Conservation (phyloP, 2,888 invertebrate species). For the Cheiracanthium punctorium region DNA sequence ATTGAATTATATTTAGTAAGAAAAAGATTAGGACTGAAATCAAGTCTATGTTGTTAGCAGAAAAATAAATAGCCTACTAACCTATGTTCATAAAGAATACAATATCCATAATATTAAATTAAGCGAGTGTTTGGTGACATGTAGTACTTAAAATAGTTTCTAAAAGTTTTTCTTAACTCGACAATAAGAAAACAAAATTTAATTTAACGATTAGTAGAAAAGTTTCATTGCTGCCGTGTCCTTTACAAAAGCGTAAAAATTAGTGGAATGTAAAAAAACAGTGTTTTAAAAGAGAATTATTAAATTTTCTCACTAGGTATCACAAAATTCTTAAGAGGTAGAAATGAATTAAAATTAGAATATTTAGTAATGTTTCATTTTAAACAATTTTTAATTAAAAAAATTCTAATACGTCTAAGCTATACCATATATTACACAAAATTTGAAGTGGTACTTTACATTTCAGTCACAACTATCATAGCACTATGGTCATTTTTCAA, state of each 20-base stretch:
- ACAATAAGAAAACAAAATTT: too few relatives aligned
- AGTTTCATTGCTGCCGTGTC: not conserved
- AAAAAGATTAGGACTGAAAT: too few relatives aligned
- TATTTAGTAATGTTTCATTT: too few relatives aligned
- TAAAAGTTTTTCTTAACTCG: too few relatives aligned
- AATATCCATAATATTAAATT: too few relatives aligned
- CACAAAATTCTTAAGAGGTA: constrained; percentile 39
- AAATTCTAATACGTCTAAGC: not conserved
- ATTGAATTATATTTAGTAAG: too few relatives aligned
- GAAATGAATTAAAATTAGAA: constrained; percentile 28
- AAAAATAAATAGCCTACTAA: too few relatives aligned
- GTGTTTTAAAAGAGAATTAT: constrained; percentile 4
- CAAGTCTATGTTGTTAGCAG: too few relatives aligned
- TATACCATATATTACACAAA: not conserved
- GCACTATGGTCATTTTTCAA: not conserved
- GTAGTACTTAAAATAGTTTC: too few relatives aligned
- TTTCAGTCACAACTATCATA: not conserved
- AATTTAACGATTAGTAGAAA: not conserved
- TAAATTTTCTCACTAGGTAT: constrained; percentile 28
- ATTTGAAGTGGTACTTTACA: not conserved
- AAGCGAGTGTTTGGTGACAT: too few relatives aligned
- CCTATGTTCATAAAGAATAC: too few relatives aligned
- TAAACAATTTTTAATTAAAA: not conserved
- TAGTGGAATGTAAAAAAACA: constrained; percentile 37
- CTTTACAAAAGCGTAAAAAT: not conserved